Evolutionary conservation across 2,888 invertebrate species (phyloP).

Genomic region (Drosophila ustulata): DNA sequence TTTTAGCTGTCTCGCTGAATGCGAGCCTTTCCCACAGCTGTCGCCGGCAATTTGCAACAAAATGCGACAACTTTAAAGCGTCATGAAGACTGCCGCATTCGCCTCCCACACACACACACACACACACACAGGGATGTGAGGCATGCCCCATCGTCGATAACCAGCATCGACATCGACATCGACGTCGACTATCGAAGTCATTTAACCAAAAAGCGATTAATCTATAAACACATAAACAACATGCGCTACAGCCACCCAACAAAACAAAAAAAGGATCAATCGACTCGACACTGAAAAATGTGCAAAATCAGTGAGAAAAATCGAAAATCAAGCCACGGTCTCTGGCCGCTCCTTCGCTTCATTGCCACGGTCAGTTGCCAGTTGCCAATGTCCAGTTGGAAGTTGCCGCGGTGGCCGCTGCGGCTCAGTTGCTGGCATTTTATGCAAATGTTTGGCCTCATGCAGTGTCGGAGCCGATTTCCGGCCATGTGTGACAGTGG

Average conservation of each 20-base stretch:
- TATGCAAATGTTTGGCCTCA: conserved; percentile 79
- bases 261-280: conserved; percentile 29
- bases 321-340: conserved; percentile 65
- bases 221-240: conserved; percentile 84
- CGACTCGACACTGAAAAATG: conserved; percentile 73
- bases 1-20: neutral
- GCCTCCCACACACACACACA: neutral
- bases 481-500: conserved; percentile 78
- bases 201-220: conserved; percentile 84
- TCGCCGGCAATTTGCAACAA: conserved; percentile 62
- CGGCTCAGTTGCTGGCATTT: conserved; percentile 60
- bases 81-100: conserved; percentile 3
- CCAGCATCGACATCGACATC: conserved; percentile 37
- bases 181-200: conserved; percentile 79
- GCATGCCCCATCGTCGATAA: conserved; percentile 22
- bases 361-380: conserved; percentile 24
- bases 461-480: conserved; percentile 75
- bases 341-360: conserved; percentile 16
- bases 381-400: neutral
- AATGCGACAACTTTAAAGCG: conserved; percentile 51
- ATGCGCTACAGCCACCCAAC: conserved; percentile 48
- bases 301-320: conserved; percentile 77
- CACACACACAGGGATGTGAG: conserved; percentile 9
- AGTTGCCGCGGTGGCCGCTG: conserved; percentile 3
- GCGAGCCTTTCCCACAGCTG: conserved; percentile 38